Evolutionary conservation across 2,888 invertebrate genomes (phyloP), one percentile per base, ranked within the genome.

Genomic region (Nebria brevicollis): DNA sequence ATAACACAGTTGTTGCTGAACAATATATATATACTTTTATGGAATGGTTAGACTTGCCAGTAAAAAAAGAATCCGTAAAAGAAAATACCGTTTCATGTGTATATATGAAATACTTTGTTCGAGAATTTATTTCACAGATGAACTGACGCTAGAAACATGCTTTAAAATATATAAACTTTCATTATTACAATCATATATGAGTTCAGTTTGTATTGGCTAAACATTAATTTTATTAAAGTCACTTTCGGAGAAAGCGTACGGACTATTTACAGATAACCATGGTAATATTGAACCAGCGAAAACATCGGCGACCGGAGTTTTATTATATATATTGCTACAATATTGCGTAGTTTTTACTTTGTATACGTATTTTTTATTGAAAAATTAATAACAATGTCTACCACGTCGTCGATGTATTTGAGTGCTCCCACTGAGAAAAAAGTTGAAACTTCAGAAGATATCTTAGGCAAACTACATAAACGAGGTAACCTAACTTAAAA

Each of bases 1-100:
- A 54, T 54, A 54, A 54, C 54, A 54, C 54, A 54, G 54, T 54
- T 54, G 54, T 54, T 54, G 54, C 54, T 54, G 54, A 54, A 54
- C 54, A 54, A 54, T 11, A 54, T 13, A 8, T 11, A 54, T 54
- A 7, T 54, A 54, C 54, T 54, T 54, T 54, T 8, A 8, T 54
- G 13, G 7, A 54, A 54, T 13, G 54, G 54, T 1, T 2, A 0
- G 8, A 54, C 54, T 54, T 8, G 54, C 54, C 54, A 54, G 8
- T 8, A 54, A 54, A 54, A 54, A 11, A 6, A 13, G 13, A 54
- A 11, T 54, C 54, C 8, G 54, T 54, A 54, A 54, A 54, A 6
- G 43, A 43, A 43, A 43, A 43, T 43, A 8, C 43, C 10, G 6
- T 43, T 43, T 43, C 43, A 43, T 43, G 8, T 54, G 54, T 54